Evolutionary conservation across 1,140 invertebrate species (phyloP).

Genomic region (Drosophila hydei): DNA sequence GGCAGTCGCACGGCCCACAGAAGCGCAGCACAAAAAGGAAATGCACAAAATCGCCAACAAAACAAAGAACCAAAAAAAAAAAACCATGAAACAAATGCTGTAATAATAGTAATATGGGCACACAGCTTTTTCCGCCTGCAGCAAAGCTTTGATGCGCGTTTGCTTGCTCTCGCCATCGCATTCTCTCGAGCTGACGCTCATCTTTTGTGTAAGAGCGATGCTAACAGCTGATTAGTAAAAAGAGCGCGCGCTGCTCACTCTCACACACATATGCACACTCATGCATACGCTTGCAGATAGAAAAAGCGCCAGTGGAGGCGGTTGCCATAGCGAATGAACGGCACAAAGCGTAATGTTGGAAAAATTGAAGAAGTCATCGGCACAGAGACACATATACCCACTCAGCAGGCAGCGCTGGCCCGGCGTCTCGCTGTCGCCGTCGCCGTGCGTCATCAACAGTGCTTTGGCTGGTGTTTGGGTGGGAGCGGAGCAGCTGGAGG

Average conservation of each 20-base stretch:
- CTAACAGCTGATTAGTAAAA: conserved; percentile 56
- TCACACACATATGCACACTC: conserved; percentile 11
- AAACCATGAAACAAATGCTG: conserved; percentile 30
- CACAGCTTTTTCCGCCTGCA: conserved; percentile 49
- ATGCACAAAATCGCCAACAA: conserved; percentile 44
- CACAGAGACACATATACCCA: conserved; percentile 84
- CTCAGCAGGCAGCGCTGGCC: conserved; percentile 63
- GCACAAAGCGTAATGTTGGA: conserved; percentile 68
- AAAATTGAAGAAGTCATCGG: conserved; percentile 79
- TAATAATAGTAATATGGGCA: conserved; percentile 42
- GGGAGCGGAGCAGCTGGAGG: not conserved
- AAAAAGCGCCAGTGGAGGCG: conserved; percentile 53
- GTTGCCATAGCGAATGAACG: conserved; percentile 80
- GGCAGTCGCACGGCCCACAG: conserved; percentile 3
- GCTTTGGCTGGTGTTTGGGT: conserved; percentile 18
- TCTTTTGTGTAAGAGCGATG: conserved; percentile 13
- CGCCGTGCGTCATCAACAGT: too few relatives aligned
- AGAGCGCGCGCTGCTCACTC: conserved; percentile 46
- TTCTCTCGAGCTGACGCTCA: not conserved
- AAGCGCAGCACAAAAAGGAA: conserved; percentile 52
- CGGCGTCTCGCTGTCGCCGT: conserved; percentile 14
- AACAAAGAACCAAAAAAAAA: conserved; percentile 8
- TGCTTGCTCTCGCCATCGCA: not conserved
- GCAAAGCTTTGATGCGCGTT: conserved; percentile 26
- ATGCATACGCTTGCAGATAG: conserved; percentile 11